phyloP scores from a whole-genome alignment of 2,888 invertebrate genomes.

The Noctua janthina region DNA sequence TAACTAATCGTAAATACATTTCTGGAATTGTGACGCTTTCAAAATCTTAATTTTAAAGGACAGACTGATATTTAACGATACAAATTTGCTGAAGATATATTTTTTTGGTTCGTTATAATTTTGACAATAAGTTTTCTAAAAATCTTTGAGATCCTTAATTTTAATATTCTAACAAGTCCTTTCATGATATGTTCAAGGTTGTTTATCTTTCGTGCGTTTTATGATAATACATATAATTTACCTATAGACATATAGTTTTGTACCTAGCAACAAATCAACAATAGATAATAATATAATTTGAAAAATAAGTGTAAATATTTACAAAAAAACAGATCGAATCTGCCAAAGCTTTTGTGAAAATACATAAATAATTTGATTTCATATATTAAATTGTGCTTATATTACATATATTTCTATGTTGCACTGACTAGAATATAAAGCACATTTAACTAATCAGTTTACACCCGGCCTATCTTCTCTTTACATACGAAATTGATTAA shows the following conservation, averaged over 20 bases:
- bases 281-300: background rate
- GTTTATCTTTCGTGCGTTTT: conserved; percentile 50
- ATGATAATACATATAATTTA: conserved; percentile 8
- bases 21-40: conserved; percentile 12
- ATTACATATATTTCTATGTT: background rate
- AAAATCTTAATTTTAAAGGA: background rate
- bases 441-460: conserved; percentile 22
- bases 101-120: conserved; percentile 20
- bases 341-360: conserved; percentile 27
- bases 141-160: conserved; percentile 26
- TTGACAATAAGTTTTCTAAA: conserved; percentile 17
- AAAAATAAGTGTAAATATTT: conserved; percentile 47
- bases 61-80: conserved; percentile 6
- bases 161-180: conserved; percentile 39
- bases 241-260: background rate
- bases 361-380: conserved; percentile 14
- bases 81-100: background rate
- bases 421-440: conserved; percentile 6
- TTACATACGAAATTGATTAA: background rate
- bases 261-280: conserved; percentile 25
- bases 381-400: conserved; percentile 13
- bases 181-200: conserved; percentile 70
- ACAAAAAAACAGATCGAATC: conserved; percentile 64
- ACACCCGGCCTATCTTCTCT: conserved; percentile 2
- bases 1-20: background rate